Conservation (phyloP, 1,140 invertebrate species). For the Halictus rubicundus region DNA sequence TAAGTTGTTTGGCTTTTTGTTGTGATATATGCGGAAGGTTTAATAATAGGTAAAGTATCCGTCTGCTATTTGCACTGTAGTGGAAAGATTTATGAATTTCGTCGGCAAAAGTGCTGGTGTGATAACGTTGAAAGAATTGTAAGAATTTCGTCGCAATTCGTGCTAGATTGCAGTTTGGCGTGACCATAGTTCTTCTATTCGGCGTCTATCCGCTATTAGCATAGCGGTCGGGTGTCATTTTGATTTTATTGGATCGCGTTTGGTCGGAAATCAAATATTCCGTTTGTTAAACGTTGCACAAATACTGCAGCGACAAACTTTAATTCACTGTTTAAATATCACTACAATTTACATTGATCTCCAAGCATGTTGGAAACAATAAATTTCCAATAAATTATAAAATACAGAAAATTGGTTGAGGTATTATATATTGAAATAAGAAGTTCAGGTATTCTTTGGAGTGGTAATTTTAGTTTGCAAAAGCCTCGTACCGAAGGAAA, state of each 20-base stretch:
- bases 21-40: background rate
- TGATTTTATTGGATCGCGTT: background rate
- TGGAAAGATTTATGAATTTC: background rate
- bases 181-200: conserved; percentile 23
- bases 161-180: conserved; percentile 36
- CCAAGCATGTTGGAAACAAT: no score
- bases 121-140: conserved; percentile 17
- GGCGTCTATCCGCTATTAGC: conserved; percentile 20
- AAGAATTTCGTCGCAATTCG: conserved; percentile 17
- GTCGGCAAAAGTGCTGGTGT: background rate
- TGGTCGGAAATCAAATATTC: background rate
- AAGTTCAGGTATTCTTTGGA: no score
- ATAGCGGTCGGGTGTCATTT: conserved; percentile 1
- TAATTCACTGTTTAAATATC: no score
- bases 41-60: background rate
- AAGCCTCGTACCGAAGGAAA: no score
- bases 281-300: no score
- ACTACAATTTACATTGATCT: no score
- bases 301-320: no score
- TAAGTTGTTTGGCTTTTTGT: no score
- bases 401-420: no score
- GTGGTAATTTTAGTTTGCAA: no score
- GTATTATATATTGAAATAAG: no score
- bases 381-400: no score
- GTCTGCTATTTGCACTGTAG: background rate